Evolutionary conservation across 2,888 invertebrate species (phyloP).

Genomic region (Griposia aprilina): DNA sequence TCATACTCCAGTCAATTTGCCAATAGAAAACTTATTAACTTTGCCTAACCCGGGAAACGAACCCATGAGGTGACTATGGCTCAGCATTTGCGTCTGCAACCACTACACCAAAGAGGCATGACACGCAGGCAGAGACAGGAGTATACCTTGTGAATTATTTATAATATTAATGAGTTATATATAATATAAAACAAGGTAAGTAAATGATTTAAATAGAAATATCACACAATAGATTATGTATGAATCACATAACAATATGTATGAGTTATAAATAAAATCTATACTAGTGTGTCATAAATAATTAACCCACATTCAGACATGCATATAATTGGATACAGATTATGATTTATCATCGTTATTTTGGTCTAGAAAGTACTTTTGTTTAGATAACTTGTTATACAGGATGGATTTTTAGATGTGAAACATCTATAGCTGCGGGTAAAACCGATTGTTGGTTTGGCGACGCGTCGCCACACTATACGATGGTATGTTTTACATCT

Average conservation of each 20-base stretch:
- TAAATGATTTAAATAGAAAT: neutral
- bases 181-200: constrained; percentile 38
- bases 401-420: neutral
- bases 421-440: too few species aligned
- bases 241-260: neutral
- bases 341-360: constrained; percentile 19
- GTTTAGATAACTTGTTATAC: neutral
- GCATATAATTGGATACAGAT: constrained; percentile 23
- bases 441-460: too few species aligned
- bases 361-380: constrained; percentile 31
- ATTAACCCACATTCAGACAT: constrained; percentile 40
- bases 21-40: neutral
- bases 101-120: neutral
- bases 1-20: neutral
- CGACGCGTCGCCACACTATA: too few species aligned
- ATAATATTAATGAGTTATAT: neutral
- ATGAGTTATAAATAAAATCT: constrained; percentile 12
- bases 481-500: too few species aligned
- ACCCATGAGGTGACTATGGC: neutral
- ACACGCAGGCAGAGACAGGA: too few species aligned
- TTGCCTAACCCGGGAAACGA: neutral
- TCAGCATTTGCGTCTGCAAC: too few species aligned
- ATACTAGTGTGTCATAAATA: constrained; percentile 1
- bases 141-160: neutral
- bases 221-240: constrained; percentile 14